phyloP scores from a whole-genome alignment of 2,888 invertebrate species.

The Pharmacophagus antenor region DNA sequence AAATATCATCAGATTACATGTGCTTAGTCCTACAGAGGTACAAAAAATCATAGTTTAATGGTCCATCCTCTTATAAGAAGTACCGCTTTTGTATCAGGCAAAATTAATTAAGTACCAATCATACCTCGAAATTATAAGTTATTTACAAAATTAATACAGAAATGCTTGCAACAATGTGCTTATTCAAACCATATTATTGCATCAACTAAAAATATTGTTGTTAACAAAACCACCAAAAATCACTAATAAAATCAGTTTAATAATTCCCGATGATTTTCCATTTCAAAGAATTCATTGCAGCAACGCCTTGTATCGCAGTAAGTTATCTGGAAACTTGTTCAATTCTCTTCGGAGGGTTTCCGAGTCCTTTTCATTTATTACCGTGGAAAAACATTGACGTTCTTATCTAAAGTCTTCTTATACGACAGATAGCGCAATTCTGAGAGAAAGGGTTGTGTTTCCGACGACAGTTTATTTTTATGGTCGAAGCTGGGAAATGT shows the following conservation, averaged over 20 bases:
- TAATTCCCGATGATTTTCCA: constrained; percentile 13
- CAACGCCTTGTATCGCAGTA: constrained; percentile 46
- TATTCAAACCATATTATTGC: too few species aligned
- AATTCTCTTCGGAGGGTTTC: constrained; percentile 46
- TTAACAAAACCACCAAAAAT: background rate
- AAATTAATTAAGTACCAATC: too few species aligned
- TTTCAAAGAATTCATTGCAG: constrained; percentile 39
- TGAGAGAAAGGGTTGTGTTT: constrained; percentile 34
- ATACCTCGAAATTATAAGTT: too few species aligned
- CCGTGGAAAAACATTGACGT: constrained; percentile 38
- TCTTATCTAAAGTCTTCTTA: constrained; percentile 42
- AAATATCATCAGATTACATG: too few species aligned
- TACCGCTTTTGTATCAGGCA: too few species aligned
- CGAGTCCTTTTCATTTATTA: constrained; percentile 49
- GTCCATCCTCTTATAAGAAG: too few species aligned
- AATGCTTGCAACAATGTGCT: too few species aligned
- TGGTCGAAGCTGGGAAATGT: constrained; percentile 24
- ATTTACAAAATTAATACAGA: too few species aligned
- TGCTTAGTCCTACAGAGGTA: too few species aligned
- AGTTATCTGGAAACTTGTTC: constrained; percentile 48
- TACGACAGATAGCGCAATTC: constrained; percentile 38
- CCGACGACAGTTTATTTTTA: constrained; percentile 30
- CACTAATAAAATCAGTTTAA: background rate
- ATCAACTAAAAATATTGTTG: too few species aligned
- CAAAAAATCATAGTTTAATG: too few species aligned